Evolutionary conservation across 2,797 vertebrate genomes (phyloP).

Genomic region (Saxicola maurus): DNA sequence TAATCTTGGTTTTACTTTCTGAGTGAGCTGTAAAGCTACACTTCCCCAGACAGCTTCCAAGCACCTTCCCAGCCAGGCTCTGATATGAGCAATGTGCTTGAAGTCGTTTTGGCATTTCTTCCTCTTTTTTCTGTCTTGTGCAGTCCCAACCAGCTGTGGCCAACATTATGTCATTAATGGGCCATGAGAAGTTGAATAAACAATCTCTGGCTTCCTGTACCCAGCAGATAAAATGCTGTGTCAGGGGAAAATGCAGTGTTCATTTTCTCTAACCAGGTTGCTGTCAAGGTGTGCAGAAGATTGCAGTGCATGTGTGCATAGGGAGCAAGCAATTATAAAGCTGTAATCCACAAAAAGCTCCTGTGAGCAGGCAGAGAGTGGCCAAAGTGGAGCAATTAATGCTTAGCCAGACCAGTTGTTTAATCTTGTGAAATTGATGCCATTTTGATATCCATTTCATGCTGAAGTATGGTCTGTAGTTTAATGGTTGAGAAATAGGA

Average conservation of each 20-base stretch:
- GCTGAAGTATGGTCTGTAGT: neutral
- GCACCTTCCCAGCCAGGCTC: neutral
- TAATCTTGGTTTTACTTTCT: neutral
- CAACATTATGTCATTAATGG: conserved; percentile 37
- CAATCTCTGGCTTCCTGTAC: neutral
- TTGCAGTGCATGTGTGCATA: neutral
- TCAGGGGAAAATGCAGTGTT: neutral
- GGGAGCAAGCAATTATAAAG: conserved; percentile 32
- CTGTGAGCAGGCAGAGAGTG: conserved; percentile 35
- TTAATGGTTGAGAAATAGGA: neutral
- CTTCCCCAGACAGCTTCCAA: neutral
- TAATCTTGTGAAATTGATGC: conserved; percentile 15
- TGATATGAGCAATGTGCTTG: neutral
- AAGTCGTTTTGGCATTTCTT: neutral
- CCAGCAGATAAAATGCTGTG: neutral
- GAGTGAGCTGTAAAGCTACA: neutral
- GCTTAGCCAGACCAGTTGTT: conserved; percentile 32
- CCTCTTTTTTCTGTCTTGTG: neutral
- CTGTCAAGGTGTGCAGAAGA: conserved; percentile 5
- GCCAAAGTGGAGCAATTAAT: conserved; percentile 39
- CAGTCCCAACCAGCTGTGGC: conserved; percentile 25
- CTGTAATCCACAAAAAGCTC: conserved; percentile 43
- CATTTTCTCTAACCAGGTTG: conserved; percentile 16
- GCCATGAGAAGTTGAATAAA: neutral
- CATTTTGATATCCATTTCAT: neutral